Evolutionary conservation across 2,113 vertebrate species (phyloP).

Genomic region (Percina caprodes): DNA sequence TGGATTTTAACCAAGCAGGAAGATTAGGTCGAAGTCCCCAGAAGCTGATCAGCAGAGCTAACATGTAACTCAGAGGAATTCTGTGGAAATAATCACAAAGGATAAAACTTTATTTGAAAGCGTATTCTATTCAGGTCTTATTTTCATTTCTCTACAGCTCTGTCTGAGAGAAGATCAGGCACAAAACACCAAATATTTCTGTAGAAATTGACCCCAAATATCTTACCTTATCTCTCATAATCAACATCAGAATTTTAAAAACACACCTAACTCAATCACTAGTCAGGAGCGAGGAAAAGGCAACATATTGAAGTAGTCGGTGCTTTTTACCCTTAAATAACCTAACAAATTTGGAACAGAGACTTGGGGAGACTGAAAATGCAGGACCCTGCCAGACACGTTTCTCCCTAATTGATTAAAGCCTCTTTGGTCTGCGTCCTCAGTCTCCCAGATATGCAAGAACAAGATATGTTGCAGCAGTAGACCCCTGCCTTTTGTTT

Average conservation of each 20-base stretch:
- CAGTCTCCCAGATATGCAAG: slow-evolving; percentile 43
- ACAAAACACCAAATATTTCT: slow-evolving; percentile 7
- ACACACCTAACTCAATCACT: background rate
- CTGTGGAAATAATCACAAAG: background rate
- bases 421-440: slow-evolving; percentile 51
- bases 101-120: background rate
- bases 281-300: background rate
- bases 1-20: background rate
- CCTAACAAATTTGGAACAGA: slow-evolving; percentile 53
- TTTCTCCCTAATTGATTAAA: slow-evolving; percentile 72
- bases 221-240: slow-evolving; percentile 1
- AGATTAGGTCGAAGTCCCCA: slow-evolving; percentile 5
- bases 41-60: background rate
- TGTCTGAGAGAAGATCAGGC: background rate
- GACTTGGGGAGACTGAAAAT: slow-evolving; percentile 50
- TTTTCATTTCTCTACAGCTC: background rate
- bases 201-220: slow-evolving; percentile 3
- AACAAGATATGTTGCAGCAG: slow-evolving; percentile 41
- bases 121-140: background rate
- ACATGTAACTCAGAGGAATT: background rate
- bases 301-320: slow-evolving; percentile 63
- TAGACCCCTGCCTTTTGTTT: slow-evolving; percentile 46
- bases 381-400: slow-evolving; percentile 54
- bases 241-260: slow-evolving; percentile 35
- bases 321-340: slow-evolving; percentile 62